Percentiles rank a stretch among this genome's conserved stretches.
These are phyloP conservation scores for Polymixis lichenea DNA, from an alignment of 2,888 invertebrate species.

Conservation along the genomic window DNA sequence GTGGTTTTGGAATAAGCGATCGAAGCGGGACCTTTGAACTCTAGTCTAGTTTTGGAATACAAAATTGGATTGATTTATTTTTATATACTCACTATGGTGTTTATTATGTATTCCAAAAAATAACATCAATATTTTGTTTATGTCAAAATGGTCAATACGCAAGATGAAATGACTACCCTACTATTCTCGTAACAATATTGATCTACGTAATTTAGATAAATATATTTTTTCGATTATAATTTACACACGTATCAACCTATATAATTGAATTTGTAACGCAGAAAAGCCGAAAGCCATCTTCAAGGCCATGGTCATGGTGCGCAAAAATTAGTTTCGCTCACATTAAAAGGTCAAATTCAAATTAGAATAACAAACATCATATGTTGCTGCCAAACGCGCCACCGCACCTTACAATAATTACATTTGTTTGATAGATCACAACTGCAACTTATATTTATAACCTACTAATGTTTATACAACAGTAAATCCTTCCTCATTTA, in stretches of 20 bases:
- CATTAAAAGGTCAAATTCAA: background rate
- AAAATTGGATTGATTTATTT: background rate
- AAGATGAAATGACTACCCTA: background rate
- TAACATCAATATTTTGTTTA: no score
- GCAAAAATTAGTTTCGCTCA: background rate
- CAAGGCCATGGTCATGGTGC: background rate
- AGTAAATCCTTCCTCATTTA: constrained; percentile 14
- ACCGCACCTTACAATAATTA: background rate
- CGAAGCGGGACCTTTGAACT: background rate
- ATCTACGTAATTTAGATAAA: background rate
- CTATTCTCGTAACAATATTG: background rate
- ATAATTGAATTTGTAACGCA: background rate
- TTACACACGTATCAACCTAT: background rate
- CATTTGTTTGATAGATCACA: background rate
- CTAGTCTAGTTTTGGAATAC: background rate
- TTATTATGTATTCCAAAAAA: background rate
- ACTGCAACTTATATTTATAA: background rate
- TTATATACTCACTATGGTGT: background rate
- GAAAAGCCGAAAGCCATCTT: background rate
- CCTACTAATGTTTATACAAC: background rate
- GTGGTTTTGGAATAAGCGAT: background rate
- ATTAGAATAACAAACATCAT: background rate
- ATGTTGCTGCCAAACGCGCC: background rate
- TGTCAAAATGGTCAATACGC: no score
- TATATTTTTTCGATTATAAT: background rate